Conservation (phyloP, 2,888 invertebrate genomes). For the Campoletis raptor region DNA sequence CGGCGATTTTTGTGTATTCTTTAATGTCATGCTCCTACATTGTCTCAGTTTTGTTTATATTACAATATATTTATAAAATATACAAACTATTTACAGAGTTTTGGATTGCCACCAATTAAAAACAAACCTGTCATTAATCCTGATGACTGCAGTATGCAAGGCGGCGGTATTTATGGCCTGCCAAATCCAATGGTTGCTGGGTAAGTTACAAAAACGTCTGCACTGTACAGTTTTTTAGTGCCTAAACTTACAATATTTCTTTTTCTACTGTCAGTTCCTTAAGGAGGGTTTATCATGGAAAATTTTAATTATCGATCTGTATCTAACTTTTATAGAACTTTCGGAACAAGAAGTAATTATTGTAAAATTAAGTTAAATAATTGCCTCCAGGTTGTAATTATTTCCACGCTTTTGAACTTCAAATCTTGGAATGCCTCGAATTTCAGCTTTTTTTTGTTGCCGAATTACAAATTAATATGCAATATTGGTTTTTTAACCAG, state of each 20-base stretch:
- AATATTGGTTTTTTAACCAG: too few relatives aligned
- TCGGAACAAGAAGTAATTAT: too few relatives aligned
- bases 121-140: constrained; percentile 86
- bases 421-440: too few relatives aligned
- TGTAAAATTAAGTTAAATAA: too few relatives aligned
- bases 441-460: too few relatives aligned
- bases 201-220: constrained; percentile 77
- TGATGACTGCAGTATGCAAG: constrained; percentile 84
- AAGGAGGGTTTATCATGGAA: too few relatives aligned
- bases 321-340: too few relatives aligned
- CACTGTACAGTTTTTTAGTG: neutral
- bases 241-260: neutral
- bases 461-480: too few relatives aligned
- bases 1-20: constrained; percentile 3
- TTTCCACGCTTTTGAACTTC: too few relatives aligned
- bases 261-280: neutral
- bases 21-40: neutral
- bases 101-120: constrained; percentile 88
- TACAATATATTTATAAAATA: neutral
- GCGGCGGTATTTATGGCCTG: constrained; percentile 88
- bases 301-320: too few relatives aligned
- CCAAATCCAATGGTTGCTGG: constrained; percentile 88
- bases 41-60: neutral
- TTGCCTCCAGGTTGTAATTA: too few relatives aligned
- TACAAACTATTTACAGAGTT: constrained; percentile 86